A percentile compares a stretch with the other conserved stretches of the same genome.
phyloP scores from a whole-genome alignment of 2,797 vertebrate species.

The Sebastes iracundus region DNA sequence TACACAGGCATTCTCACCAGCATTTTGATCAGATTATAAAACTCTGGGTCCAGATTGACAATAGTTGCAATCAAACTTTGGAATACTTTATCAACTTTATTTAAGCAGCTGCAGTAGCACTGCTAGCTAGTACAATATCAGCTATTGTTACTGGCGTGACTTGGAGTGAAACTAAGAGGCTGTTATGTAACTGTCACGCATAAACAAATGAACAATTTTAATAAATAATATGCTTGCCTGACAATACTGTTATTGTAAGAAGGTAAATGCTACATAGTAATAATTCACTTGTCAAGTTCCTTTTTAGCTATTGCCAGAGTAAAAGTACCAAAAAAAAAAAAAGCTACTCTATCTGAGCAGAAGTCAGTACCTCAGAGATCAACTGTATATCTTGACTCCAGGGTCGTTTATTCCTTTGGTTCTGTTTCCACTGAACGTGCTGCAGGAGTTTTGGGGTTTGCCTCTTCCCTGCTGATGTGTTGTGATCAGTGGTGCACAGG shows the following conservation, averaged over 20 bases:
- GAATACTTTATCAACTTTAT: background rate
- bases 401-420: slow-evolving; percentile 7
- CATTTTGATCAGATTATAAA: background rate
- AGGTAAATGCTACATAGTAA: background rate
- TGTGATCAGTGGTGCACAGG: slow-evolving; percentile 60
- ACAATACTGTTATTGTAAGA: background rate
- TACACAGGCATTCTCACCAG: background rate
- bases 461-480: slow-evolving; percentile 48
- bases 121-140: background rate
- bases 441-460: slow-evolving; percentile 38
- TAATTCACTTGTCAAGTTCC: background rate
- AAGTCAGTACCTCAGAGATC: slow-evolving; percentile 6
- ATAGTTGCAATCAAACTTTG: background rate
- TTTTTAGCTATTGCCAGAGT: background rate
- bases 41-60: background rate
- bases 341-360: background rate
- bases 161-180: background rate
- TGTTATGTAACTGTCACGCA: background rate
- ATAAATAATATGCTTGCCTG: background rate
- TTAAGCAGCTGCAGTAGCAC: background rate
- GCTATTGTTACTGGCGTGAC: background rate
- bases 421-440: slow-evolving; percentile 30
- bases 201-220: slow-evolving; percentile 9
- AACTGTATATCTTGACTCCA: background rate
- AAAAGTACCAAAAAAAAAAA: background rate